Base-by-base conservation (phyloP, 2,797 vertebrate genomes). In the Cuculus canorus region DNA sequence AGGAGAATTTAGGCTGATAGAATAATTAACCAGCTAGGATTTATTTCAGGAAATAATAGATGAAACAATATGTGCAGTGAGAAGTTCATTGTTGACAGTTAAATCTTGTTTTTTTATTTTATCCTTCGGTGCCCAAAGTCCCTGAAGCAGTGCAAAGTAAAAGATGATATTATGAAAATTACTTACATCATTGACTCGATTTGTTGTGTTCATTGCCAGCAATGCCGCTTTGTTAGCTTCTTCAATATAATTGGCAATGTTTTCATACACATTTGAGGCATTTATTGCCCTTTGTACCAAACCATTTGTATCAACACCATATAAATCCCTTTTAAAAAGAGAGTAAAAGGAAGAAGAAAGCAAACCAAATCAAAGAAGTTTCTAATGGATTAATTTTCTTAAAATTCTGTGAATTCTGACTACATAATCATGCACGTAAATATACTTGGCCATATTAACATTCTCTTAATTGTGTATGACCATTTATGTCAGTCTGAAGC, bases 221-320 rank as follows among this genome's bases (percentile, higher is more conserved):
- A 97, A 82, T 13, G 98, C 98, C 24, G 98, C 99, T 96, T 98
- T 97, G 41, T 99, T 98, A 84, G 99, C 98, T 57, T 99, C 98
- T 8, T 97, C 95, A 1, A 99, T 90, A 86, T 98, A 99, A 95
- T 98, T 98, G 28, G 98, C 98, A 2, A 99, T 99, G 84, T 99
- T 99, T 97, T 99, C 99, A 92, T 99, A 99, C 47, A 98, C 99
- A 12, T 99, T 99, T n/a, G 99, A 99, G 17, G 99, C 99, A 47
- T 98, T 98, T 81, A 99, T 97, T 87, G 99, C 99, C 93, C 98
- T 99, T 97, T 99, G 99, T 32, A 99, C 99, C 57, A 99, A 98
- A 47, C 99, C 99, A 15, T 99, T 99, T 86, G 98, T 98, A 76
- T 99, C 99, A 23, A 98, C 98, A 72, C 98, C 97, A 87, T 98